Conservation (phyloP, 2,888 invertebrate genomes). For the Sesia apiformis region DNA sequence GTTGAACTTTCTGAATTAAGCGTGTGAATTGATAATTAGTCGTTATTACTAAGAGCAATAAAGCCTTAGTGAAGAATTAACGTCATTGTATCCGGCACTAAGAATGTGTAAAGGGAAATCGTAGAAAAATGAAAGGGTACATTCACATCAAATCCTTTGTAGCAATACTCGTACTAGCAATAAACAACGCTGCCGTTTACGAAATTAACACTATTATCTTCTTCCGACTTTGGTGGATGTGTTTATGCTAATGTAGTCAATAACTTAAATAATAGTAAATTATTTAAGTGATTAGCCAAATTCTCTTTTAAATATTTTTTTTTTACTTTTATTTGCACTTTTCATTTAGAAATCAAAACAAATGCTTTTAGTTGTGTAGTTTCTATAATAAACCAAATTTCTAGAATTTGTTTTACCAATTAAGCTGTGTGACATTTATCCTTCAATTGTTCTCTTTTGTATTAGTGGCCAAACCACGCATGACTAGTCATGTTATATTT, state of each 20-base stretch:
- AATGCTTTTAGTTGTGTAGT: too few species aligned
- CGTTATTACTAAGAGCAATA: slow-evolving; percentile 7
- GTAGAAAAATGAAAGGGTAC: slow-evolving; percentile 11
- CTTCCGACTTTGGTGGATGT: slow-evolving; percentile 21
- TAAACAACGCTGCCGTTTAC: slow-evolving; percentile 40
- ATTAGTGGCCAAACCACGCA: too few species aligned
- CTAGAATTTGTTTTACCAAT: too few species aligned
- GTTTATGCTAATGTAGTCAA: slow-evolving; percentile 15
- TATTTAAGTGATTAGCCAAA: neutral
- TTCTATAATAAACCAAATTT: too few species aligned
- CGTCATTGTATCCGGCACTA: slow-evolving; percentile 9
- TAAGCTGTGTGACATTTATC: too few species aligned
- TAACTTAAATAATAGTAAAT: neutral
- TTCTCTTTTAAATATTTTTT: too few species aligned
- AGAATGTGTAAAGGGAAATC: slow-evolving; percentile 7
- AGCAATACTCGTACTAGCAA: slow-evolving; percentile 8
- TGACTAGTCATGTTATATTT: too few species aligned
- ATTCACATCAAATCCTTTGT: slow-evolving; percentile 29
- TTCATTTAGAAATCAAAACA: too few species aligned
- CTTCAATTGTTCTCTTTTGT: too few species aligned
- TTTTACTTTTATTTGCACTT: too few species aligned
- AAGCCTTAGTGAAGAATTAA: slow-evolving; percentile 12
- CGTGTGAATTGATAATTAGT: slow-evolving; percentile 4
- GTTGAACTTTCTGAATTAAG: too few species aligned
- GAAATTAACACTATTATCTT: slow-evolving; percentile 54